Evolutionary conservation across 92 coral and sea anemone species (phyloP).

Genomic region (Pocillopora grandis): DNA sequence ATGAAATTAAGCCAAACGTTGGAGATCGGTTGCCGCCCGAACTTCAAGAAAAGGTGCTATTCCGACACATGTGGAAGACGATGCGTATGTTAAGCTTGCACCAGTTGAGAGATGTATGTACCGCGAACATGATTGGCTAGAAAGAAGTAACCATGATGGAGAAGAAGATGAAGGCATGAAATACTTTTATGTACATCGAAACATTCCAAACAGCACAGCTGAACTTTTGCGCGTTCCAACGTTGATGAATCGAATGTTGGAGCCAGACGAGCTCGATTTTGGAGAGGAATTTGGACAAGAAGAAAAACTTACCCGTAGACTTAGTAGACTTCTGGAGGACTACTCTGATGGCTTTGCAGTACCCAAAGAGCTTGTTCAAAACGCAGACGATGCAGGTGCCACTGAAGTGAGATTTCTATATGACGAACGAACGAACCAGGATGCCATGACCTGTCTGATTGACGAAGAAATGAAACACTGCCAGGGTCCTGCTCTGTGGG

Average conservation of each 20-base stretch:
- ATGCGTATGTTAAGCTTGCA: slow-evolving; percentile 44
- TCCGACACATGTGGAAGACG: slow-evolving; percentile 53
- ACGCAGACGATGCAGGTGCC: slow-evolving; percentile 95
- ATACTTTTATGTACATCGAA: slow-evolving; percentile 50
- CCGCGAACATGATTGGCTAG: slow-evolving; percentile 88
- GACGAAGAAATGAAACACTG: slow-evolving; percentile 59
- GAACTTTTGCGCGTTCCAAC: slow-evolving; percentile 71
- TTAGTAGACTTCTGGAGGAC: slow-evolving; percentile 75
- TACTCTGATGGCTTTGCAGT: slow-evolving; percentile 90
- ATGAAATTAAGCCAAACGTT: slow-evolving; percentile 57
- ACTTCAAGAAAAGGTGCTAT: slow-evolving; percentile 50
- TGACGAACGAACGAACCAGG: slow-evolving; percentile 72
- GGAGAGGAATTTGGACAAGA: slow-evolving; percentile 57
- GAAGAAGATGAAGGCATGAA: slow-evolving; percentile 58
- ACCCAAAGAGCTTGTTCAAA: slow-evolving; percentile 88
- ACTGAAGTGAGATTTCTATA: slow-evolving; percentile 72
- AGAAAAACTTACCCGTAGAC: slow-evolving; percentile 77
- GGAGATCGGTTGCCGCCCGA: slow-evolving; percentile 32
- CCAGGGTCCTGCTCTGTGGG: slow-evolving; percentile 79
- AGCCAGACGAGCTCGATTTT: slow-evolving; percentile 42
- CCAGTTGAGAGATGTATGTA: slow-evolving; percentile 79
- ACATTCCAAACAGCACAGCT: slow-evolving; percentile 65
- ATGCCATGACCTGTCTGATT: slow-evolving; percentile 40
- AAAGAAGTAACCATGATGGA: slow-evolving; percentile 53
- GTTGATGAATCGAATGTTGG: slow-evolving; percentile 69